Percentiles rank a stretch among this genome's conserved stretches.
Conservation (phyloP, 1,140 invertebrate genomes). For the Ladona fulva region DNA sequence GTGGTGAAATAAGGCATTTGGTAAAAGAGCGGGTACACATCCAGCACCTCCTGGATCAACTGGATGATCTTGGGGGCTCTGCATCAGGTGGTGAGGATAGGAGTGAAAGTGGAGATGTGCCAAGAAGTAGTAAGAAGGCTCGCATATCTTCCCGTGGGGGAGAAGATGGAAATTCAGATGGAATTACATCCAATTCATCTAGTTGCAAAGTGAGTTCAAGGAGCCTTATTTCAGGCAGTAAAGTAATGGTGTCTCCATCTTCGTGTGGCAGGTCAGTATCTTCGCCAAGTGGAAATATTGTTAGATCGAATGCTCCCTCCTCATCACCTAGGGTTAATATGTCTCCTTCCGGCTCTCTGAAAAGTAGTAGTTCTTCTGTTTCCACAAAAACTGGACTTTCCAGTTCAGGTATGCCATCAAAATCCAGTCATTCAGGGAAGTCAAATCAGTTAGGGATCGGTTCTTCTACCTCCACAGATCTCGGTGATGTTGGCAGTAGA, state of each 20-base stretch:
- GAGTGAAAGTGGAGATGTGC: neutral
- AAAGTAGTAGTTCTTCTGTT: neutral
- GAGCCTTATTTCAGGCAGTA: neutral
- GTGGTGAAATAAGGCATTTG: constrained; percentile 49
- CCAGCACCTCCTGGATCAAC: constrained; percentile 45
- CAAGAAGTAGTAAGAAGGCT: neutral
- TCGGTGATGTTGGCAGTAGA: neutral
- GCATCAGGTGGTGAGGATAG: neutral
- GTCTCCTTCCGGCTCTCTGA: neutral
- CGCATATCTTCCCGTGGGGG: neutral
- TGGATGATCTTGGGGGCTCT: constrained; percentile 45
- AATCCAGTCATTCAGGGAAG: neutral
- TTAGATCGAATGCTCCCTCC: neutral
- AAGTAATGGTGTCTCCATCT: neutral
- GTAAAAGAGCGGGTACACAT: constrained; percentile 61
- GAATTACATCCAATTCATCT: neutral
- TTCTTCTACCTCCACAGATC: neutral
- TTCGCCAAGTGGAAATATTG: neutral
- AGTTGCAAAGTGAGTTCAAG: neutral
- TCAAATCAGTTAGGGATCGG: neutral
- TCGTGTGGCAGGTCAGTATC: neutral
- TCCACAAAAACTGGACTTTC: neutral
- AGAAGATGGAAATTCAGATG: neutral
- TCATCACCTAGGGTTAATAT: neutral
- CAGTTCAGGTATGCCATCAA: neutral